Conservation (phyloP, 2,888 invertebrate genomes). For the Thymelicus sylvestris region DNA sequence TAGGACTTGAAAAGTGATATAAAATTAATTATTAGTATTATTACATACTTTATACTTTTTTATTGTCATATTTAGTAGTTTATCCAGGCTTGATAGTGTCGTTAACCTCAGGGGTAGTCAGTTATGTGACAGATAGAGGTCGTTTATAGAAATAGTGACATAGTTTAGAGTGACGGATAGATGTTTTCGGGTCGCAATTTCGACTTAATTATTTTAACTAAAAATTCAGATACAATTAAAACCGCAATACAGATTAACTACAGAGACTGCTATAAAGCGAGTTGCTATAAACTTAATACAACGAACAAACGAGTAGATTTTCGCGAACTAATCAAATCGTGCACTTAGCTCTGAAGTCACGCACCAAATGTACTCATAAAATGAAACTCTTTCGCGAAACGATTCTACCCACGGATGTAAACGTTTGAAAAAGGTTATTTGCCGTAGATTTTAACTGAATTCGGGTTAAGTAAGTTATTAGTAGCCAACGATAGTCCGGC, state of each 20-base stretch:
- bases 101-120: too few species aligned
- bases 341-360: slow-evolving; percentile 6
- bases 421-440: background rate
- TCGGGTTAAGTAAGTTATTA: background rate
- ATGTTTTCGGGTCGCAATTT: too few species aligned
- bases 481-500: background rate
- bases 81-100: too few species aligned
- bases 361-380: slow-evolving; percentile 10
- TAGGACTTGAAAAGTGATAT: too few species aligned
- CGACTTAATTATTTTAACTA: background rate
- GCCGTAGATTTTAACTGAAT: background rate
- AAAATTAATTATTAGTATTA: too few species aligned
- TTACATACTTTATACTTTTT: too few species aligned
- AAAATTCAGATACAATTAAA: background rate
- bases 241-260: slow-evolving; percentile 13
- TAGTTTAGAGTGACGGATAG: too few species aligned
- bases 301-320: slow-evolving; percentile 13
- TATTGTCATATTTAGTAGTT: too few species aligned
- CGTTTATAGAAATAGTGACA: too few species aligned
- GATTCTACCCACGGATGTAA: background rate
- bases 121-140: too few species aligned
- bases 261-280: slow-evolving; percentile 10
- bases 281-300: slow-evolving; percentile 20
- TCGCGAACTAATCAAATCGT: slow-evolving; percentile 28
- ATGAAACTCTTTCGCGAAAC: slow-evolving; percentile 3